Evolutionary conservation across 2,888 invertebrate species (phyloP).

Genomic region (Exocentrus adspersus): DNA sequence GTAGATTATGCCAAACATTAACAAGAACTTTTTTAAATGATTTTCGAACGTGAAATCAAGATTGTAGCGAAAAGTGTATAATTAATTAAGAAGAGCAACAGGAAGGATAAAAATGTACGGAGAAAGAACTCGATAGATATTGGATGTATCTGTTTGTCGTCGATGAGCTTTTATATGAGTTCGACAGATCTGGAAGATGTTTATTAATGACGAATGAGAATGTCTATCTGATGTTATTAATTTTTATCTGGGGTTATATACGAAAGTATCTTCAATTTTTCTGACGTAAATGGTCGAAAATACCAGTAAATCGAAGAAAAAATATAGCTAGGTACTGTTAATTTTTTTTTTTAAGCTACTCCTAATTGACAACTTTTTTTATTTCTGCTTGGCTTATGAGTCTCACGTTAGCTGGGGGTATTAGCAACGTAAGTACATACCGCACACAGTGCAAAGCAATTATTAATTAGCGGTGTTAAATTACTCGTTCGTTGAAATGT

Average conservation of each 20-base stretch:
- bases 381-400: background rate
- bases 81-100: background rate
- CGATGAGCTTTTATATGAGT: background rate
- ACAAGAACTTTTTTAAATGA: background rate
- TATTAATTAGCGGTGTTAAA: constrained; percentile 40
- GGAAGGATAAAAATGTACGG: background rate
- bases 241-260: too few relatives aligned
- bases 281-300: too few relatives aligned
- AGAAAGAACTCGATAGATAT: background rate
- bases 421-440: background rate
- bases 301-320: too few relatives aligned
- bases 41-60: constrained; percentile 1
- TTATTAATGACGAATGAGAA: background rate
- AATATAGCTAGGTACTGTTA: too few relatives aligned
- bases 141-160: background rate
- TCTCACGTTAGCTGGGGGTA: background rate
- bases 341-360: too few relatives aligned
- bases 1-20: background rate
- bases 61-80: background rate
- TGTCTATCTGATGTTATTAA: background rate
- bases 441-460: constrained; percentile 13
- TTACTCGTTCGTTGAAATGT: constrained; percentile 38
- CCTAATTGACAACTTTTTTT: too few relatives aligned
- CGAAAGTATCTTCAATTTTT: too few relatives aligned
- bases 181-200: background rate